A percentile compares a stretch with the other conserved stretches of the same genome.
These are phyloP conservation scores for Dascillus cervinus DNA, from an alignment of 2,888 invertebrate species.

Conservation along the genomic window DNA sequence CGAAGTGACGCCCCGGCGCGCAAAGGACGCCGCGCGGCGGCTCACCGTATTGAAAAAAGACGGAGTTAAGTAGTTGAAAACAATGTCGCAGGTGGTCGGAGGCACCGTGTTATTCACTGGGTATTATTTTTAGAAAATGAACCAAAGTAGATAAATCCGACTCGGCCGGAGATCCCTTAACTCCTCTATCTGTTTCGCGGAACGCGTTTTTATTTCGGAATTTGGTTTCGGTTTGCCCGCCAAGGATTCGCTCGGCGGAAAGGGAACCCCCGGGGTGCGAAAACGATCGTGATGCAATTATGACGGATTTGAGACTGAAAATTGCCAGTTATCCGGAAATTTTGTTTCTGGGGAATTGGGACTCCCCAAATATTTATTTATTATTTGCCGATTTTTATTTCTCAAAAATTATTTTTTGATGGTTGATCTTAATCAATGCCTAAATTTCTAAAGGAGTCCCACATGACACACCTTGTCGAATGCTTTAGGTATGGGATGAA, in stretches of 20 bases:
- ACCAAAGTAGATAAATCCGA: constrained; percentile 38
- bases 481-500: no score
- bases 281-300: constrained; percentile 23
- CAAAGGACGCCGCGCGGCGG: no score
- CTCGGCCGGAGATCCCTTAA: constrained; percentile 16
- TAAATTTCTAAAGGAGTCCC: no score
- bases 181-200: constrained; percentile 15
- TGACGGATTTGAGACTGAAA: constrained; percentile 21
- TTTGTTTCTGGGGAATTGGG: constrained; percentile 5
- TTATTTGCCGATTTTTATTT: no score
- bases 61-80: constrained; percentile 26
- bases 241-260: no score
- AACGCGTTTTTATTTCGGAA: constrained; percentile 15
- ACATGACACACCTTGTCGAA: no score
- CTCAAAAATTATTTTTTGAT: no score
- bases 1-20: no score
- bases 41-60: constrained; percentile 13
- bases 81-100: constrained; percentile 35
- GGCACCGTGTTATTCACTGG: constrained; percentile 32
- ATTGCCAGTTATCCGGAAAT: constrained; percentile 20
- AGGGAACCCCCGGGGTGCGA: constrained; percentile 12
- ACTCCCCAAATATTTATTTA: no score
- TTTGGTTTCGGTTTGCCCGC: not conserved
- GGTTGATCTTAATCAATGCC: no score
- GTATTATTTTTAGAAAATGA: constrained; percentile 40